phyloP scores from a whole-genome alignment of 2,797 vertebrate species.

The Bradypodion pumilum region DNA sequence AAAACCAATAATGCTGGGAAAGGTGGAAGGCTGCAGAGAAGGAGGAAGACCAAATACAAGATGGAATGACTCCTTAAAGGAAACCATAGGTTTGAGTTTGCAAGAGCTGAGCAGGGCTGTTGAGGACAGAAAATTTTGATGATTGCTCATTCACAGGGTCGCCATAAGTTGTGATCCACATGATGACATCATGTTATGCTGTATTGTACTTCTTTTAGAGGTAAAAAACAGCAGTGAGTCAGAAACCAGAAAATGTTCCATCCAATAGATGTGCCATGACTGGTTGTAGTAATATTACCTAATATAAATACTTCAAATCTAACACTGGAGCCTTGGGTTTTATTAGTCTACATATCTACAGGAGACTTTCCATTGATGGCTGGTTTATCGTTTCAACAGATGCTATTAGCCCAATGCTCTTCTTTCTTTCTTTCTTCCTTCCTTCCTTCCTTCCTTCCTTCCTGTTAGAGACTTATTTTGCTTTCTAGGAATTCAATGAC shows the following conservation, averaged over 20 bases:
- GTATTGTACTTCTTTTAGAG: background rate
- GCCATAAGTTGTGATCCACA: too few species aligned
- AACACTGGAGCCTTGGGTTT: background rate
- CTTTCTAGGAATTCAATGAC: background rate
- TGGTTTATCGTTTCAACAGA: slow-evolving; percentile 26
- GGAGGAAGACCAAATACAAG: too few species aligned
- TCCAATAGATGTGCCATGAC: background rate
- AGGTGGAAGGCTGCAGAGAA: too few species aligned
- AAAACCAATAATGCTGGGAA: too few species aligned
- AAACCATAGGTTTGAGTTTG: too few species aligned
- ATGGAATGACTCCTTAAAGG: too few species aligned
- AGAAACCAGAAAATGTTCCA: background rate
- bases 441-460: too few species aligned
- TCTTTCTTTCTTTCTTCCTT: background rate
- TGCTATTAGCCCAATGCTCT: background rate
- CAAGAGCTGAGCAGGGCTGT: too few species aligned
- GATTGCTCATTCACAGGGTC: background rate
- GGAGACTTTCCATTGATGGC: slow-evolving; percentile 8
- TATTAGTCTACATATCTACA: slow-evolving; percentile 19
- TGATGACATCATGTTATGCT: background rate
- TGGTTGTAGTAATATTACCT: background rate
- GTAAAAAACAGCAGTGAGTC: background rate
- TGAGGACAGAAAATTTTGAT: too few species aligned
- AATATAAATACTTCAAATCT: background rate
- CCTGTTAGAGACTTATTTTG: too few species aligned